Evolutionary conservation across 2,888 invertebrate species (phyloP).

Genomic region (Ectemnius lituratus): DNA sequence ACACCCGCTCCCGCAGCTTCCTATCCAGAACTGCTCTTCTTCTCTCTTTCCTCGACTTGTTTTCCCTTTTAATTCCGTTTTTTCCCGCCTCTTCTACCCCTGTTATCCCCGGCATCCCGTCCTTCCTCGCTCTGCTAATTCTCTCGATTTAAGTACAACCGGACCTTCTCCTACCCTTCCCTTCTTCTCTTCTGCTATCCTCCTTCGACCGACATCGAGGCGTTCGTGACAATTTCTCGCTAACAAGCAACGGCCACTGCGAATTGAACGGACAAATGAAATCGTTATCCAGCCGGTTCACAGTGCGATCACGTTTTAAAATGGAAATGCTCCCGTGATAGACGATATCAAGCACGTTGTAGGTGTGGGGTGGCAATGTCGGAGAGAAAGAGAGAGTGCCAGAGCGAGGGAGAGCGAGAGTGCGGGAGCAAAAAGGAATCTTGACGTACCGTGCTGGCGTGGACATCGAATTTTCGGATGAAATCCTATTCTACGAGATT

Average conservation of each 20-base stretch:
- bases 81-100: slow-evolving; percentile 6
- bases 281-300: slow-evolving; percentile 2
- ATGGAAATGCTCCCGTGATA: slow-evolving; percentile 27
- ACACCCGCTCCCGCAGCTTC: slow-evolving; percentile 11
- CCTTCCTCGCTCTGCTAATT: background rate
- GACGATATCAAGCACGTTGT: slow-evolving; percentile 3
- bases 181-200: background rate
- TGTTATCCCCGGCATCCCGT: background rate
- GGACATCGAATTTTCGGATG: no score
- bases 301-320: slow-evolving; percentile 12
- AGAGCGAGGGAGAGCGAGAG: no score
- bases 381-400: background rate
- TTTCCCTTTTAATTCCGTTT: slow-evolving; percentile 14
- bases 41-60: slow-evolving; percentile 12
- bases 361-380: background rate
- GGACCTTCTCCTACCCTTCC: background rate
- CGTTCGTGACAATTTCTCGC: background rate
- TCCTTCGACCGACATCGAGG: background rate
- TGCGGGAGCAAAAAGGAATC: no score
- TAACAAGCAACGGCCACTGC: slow-evolving; percentile 30
- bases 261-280: slow-evolving; percentile 36
- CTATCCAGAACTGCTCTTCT: slow-evolving; percentile 14
- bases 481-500: no score
- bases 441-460: no score
- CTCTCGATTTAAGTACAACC: background rate